Base-by-base conservation (phyloP, 2,797 vertebrate species). In the Pseudomugil gertrudae region DNA sequence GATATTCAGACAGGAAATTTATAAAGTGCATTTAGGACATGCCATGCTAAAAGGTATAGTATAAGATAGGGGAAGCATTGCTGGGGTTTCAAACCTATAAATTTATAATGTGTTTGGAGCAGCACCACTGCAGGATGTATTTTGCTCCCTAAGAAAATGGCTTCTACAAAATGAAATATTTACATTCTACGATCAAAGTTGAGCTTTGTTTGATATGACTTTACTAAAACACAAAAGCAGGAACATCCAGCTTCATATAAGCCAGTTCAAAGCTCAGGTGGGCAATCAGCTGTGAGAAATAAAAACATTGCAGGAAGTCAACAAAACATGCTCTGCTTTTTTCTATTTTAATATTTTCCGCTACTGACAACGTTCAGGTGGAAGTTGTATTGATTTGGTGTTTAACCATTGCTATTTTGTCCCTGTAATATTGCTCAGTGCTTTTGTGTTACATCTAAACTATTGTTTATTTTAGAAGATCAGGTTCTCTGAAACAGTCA, bases 71-170 rank as follows among this genome's bases (percentile, higher is more conserved):
- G 76, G 81, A 85, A 86, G 87, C 88, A 81, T 77, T 87, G 81
- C 86, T 88, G 82, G 74, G 80, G 78, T 86, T 93, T 91, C 88
- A 88, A 69, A 80, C 75, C 84, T 76, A 89, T 94, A 92, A 91
- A 93, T 93, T 85, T 94, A 92, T 94, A 90, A 94, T 94, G 89
- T 73, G 86, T 88, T 91, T 83, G 70, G 88, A 90, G 90, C 86
- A 80, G 87, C 76, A 66, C 81, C 86, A 69, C 78, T 78, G 89
- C 81, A 62, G 85, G 85, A 89, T 78, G 83, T 77, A 84, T 86
- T 89, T 83, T 72, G 69, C 87, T 79, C 59, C 85, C 84, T 71
- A 69, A 88, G 75, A 91, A 89, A 84, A 77, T 47, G 57, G 79
- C 81, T 88, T 76, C 77, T 74, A 66, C 69, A 89, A 91, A 43